Base-by-base conservation (phyloP, 2,797 vertebrate species). In the Etheostoma nigrum region DNA sequence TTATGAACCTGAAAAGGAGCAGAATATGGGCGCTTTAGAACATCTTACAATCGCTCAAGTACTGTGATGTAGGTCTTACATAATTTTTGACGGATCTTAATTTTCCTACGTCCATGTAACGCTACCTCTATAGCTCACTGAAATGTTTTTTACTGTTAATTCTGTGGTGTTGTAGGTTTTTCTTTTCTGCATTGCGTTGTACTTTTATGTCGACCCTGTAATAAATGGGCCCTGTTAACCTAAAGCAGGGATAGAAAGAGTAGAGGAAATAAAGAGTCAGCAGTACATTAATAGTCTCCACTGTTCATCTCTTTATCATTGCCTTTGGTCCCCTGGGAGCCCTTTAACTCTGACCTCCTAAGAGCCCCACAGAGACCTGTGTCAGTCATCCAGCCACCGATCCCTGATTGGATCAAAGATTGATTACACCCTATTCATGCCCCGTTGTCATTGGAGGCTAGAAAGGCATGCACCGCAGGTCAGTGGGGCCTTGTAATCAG, bases 401-500 rank as follows among this genome's bases (percentile, higher is more conserved):
- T 74, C 94, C 93, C 92, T 95, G 95, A 96, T 96, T 95, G 95
- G 95, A 95, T 95, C 93, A 94, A 83, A 95, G 94, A 96, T 93
- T 96, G 96, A 96, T 96, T 95, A 93, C 90, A 88, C 86, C 80
- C 91, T 88, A 95, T 96, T 96, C 94, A 95, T 75, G 87, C 73
- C 47, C 89, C n/a, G 45, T 36, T 76, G 30, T 79, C 88, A 84
- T 80, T 83, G 84, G 86, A 83, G 81, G 83, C 83, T 60, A 81
- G 83, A 88, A 88, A 83, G 77, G 88, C 91, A 91, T 85, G 92
- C 93, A 91, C 69, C 19, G 21, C 90, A 81, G 93, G 95, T 95
- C 95, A 96, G 93, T 94, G 91, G 91, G 91, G 94, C 89, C 93
- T 94, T 93, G 94, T 95, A 96, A 96, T 96, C 96, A 96, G 95